phyloP scores from a whole-genome alignment of 1,140 invertebrate species.

The Listronotus oregonensis region DNA sequence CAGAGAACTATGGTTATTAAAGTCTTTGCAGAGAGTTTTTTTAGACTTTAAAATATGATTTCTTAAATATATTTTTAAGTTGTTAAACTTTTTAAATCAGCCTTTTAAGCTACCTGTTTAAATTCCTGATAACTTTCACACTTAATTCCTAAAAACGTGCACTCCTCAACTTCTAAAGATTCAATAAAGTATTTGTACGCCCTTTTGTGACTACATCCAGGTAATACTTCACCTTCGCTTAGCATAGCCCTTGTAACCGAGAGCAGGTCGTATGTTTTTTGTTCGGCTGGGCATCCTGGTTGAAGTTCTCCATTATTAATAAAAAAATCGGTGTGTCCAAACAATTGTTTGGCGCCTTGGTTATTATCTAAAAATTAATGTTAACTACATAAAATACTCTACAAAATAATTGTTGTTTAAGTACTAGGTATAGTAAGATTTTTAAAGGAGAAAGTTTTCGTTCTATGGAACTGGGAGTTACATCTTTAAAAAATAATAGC shows the following conservation, averaged over 20 bases:
- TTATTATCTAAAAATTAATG: slow-evolving; percentile 33
- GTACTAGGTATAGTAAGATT: no score
- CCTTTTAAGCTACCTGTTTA: slow-evolving; percentile 34
- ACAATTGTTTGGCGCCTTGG: slow-evolving; percentile 44
- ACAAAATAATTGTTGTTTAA: neutral
- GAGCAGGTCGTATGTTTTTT: slow-evolving; percentile 34
- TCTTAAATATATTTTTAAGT: no score
- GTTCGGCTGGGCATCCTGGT: slow-evolving; percentile 47
- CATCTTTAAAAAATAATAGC: neutral
- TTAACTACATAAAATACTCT: no score
- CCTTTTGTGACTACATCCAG: slow-evolving; percentile 53
- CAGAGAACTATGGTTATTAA: no score
- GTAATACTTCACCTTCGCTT: slow-evolving; percentile 47
- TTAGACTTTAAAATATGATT: no score
- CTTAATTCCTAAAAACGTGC: slow-evolving; percentile 48
- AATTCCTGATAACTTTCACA: slow-evolving; percentile 44
- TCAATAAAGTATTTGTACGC: slow-evolving; percentile 53
- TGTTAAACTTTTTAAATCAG: no score
- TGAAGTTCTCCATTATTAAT: slow-evolving; percentile 49
- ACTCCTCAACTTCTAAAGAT: slow-evolving; percentile 44
- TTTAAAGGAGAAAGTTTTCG: no score
- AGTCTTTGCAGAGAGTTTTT: no score
- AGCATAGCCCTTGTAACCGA: slow-evolving; percentile 44
- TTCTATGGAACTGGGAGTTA: no score
- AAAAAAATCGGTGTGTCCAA: slow-evolving; percentile 51